Evolutionary conservation across 2,888 invertebrate species (phyloP).

Genomic region (Eutolmus rufibarbis): DNA sequence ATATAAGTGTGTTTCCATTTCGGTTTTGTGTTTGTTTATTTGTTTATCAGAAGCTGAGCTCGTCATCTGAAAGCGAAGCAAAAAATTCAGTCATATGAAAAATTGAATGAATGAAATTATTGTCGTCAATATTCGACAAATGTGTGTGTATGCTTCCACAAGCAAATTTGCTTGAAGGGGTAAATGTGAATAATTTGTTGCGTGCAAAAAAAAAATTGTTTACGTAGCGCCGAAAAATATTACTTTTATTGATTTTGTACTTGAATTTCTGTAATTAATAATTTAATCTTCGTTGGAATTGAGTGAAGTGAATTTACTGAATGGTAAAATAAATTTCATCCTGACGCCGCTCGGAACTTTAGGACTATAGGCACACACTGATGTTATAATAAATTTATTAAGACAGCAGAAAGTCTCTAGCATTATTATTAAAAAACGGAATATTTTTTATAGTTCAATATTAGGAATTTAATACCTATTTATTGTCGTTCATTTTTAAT

Average conservation of each 20-base stretch:
- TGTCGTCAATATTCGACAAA: neutral
- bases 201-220: neutral
- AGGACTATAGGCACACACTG: neutral
- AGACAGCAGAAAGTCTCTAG: too few species aligned
- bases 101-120: neutral
- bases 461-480: too few species aligned
- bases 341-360: neutral
- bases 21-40: neutral
- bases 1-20: neutral
- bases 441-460: too few species aligned
- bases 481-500: too few species aligned
- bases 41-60: neutral
- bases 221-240: neutral
- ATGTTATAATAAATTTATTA: neutral
- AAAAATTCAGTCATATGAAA: neutral
- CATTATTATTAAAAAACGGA: too few species aligned
- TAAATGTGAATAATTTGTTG: neutral
- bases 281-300: neutral
- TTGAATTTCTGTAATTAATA: neutral
- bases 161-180: neutral
- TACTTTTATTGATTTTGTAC: neutral
- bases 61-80: neutral
- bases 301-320: neutral
- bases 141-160: neutral
- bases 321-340: neutral